phyloP scores from a whole-genome alignment of 1,140 invertebrate species.

The Drosophila rhopaloa region DNA sequence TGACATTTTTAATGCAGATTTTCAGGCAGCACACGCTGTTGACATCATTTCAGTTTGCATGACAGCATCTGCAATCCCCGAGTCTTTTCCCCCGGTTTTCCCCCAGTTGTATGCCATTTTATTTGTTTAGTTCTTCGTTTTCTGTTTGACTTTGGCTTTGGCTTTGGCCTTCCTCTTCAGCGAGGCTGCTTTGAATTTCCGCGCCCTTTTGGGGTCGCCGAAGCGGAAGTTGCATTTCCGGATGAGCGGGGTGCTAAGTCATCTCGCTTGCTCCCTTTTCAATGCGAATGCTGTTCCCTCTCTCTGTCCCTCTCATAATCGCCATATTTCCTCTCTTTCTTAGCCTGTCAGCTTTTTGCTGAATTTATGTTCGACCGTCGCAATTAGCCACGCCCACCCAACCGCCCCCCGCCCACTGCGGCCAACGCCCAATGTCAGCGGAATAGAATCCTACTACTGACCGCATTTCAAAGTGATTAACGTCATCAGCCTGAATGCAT shows the following conservation, averaged over 20 bases:
- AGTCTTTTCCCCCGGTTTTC: slow-evolving; percentile 12
- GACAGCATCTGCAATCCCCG: slow-evolving; percentile 37
- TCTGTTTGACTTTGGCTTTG: slow-evolving; percentile 41
- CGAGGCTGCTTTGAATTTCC: slow-evolving; percentile 22
- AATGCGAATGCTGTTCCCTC: neutral
- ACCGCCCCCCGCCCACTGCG: neutral
- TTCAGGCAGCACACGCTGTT: slow-evolving; percentile 23
- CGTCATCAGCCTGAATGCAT: slow-evolving; percentile 31
- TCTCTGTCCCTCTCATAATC: no score
- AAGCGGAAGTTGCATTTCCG: slow-evolving; percentile 55
- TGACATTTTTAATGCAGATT: slow-evolving; percentile 45
- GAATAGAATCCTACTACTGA: slow-evolving; percentile 9
- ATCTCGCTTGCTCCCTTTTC: neutral
- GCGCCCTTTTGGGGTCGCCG: slow-evolving; percentile 44
- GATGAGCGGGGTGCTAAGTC: neutral
- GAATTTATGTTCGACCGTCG: slow-evolving; percentile 3
- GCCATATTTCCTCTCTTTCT: neutral
- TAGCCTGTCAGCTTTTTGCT: neutral
- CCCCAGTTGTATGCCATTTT: slow-evolving; percentile 47
- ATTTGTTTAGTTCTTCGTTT: slow-evolving; percentile 64
- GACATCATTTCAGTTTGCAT: slow-evolving; percentile 67
- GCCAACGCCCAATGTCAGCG: neutral
- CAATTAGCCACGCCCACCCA: slow-evolving; percentile 18
- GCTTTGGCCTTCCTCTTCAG: slow-evolving; percentile 41
- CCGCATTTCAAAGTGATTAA: slow-evolving; percentile 47